A percentile compares a stretch with the other conserved stretches of the same genome.
phyloP scores from a whole-genome alignment of 1,140 invertebrate species.

The Drosophila athabasca region DNA sequence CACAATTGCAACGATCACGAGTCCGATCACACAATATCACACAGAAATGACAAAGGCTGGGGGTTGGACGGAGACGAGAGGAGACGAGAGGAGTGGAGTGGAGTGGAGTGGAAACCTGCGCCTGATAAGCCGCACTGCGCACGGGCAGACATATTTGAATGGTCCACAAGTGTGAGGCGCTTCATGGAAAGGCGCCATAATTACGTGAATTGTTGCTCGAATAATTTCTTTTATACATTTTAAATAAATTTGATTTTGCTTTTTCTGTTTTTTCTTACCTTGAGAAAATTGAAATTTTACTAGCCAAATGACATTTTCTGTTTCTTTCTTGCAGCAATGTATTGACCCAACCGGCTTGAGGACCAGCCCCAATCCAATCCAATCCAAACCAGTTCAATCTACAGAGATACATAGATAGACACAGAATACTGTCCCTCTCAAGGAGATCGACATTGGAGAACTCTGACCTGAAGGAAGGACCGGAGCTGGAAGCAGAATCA shows the following conservation, averaged over 20 bases:
- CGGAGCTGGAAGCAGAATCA: neutral
- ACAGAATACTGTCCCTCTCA: too few species aligned
- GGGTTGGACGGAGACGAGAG: too few species aligned
- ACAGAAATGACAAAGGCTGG: too few species aligned
- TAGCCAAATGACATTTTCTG: conserved; percentile 40
- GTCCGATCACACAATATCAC: neutral
- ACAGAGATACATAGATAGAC: neutral
- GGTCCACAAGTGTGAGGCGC: conserved; percentile 42
- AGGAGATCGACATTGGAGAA: too few species aligned
- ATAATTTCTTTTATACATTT: neutral
- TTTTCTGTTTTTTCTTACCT: conserved; percentile 10
- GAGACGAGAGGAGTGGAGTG: neutral
- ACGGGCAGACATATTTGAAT: conserved; percentile 46
- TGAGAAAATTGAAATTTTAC: conserved; percentile 42
- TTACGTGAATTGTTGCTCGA: conserved; percentile 49
- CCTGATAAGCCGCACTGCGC: conserved; percentile 35
- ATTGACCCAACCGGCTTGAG: conserved; percentile 51
- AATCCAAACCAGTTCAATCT: neutral
- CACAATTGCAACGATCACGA: conserved; percentile 36
- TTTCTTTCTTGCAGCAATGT: conserved; percentile 62
- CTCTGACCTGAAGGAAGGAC: neutral
- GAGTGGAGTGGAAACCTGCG: neutral
- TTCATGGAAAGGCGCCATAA: conserved; percentile 56
- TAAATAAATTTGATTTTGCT: neutral
- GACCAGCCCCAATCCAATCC: conserved; percentile 11